Evolutionary conservation across 2,113 vertebrate genomes (phyloP).

Genomic region (Cochlearius cochlearius): DNA sequence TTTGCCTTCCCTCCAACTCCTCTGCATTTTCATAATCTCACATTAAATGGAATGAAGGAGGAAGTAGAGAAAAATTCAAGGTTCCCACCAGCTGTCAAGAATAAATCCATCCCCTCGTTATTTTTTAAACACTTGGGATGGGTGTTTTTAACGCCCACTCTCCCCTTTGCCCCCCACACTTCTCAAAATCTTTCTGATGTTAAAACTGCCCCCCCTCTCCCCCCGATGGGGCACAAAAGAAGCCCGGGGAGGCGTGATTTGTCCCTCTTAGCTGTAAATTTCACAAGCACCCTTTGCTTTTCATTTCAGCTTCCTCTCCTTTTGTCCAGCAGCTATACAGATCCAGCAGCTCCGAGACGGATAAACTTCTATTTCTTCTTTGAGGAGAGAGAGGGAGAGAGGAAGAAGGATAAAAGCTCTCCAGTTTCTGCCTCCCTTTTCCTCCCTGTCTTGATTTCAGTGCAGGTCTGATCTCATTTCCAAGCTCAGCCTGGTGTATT

Average conservation of each 20-base stretch:
- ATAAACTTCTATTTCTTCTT: slow-evolving; percentile 64
- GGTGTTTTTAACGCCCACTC: slow-evolving; percentile 42
- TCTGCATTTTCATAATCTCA: slow-evolving; percentile 76
- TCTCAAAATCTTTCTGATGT: slow-evolving; percentile 48
- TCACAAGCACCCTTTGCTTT: slow-evolving; percentile 38
- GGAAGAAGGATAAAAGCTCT: neutral
- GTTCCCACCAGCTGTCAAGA: slow-evolving; percentile 73
- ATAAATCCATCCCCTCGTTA: slow-evolving; percentile 56
- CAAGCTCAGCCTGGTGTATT: slow-evolving; percentile 34
- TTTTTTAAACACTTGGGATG: slow-evolving; percentile 28
- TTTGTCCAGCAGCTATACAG: slow-evolving; percentile 19
- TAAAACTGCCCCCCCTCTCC: neutral
- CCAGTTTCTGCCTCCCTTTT: slow-evolving; percentile 26
- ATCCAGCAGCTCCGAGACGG: slow-evolving; percentile 7
- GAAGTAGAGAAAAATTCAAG: slow-evolving; percentile 58
- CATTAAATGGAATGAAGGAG: slow-evolving; percentile 60
- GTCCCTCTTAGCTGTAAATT: slow-evolving; percentile 48
- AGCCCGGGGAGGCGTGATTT: slow-evolving; percentile 15
- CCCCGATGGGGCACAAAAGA: neutral
- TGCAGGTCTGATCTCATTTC: slow-evolving; percentile 57
- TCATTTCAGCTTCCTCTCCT: slow-evolving; percentile 50
- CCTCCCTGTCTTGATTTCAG: slow-evolving; percentile 26
- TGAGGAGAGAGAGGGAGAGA: neutral
- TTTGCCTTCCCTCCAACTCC: slow-evolving; percentile 68
- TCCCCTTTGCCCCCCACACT: neutral